These are phyloP conservation scores for Caenorhabditis zanzibari DNA, from an alignment of 2,888 invertebrate genomes.

Conservation along the genomic window DNA sequence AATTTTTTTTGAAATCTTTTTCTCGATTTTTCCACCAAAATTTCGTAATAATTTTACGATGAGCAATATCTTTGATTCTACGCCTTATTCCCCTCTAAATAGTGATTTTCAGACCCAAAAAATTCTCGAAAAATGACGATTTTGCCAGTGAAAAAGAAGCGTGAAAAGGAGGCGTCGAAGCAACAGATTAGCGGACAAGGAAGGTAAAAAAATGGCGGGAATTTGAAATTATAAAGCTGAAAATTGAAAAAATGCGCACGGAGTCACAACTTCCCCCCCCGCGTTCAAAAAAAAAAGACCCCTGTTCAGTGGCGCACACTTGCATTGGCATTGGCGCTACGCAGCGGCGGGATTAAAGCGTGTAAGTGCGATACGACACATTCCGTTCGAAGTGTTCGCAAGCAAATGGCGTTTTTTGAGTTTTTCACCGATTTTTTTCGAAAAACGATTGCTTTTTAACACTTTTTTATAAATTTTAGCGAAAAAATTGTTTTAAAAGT, in stretches of 20 bases:
- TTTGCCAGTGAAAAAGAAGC: slow-evolving; percentile 61
- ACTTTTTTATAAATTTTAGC: neutral
- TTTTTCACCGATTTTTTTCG: neutral
- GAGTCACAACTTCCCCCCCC: too few species aligned
- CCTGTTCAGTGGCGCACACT: too few species aligned
- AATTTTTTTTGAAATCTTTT: neutral
- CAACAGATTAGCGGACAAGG: neutral
- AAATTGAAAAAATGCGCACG: neutral
- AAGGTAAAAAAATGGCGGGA: neutral
- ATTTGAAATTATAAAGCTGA: too few species aligned
- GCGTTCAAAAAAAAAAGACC: too few species aligned
- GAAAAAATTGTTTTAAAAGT: neutral
- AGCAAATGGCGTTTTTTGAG: too few species aligned
- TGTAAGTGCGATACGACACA: too few species aligned
- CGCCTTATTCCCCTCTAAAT: neutral
- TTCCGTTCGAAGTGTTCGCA: too few species aligned
- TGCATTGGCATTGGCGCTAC: too few species aligned
- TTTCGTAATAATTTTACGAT: slow-evolving; percentile 11
- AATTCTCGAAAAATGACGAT: slow-evolving; percentile 23
- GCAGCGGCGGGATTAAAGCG: too few species aligned
- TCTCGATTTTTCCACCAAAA: neutral
- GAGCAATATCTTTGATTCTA: neutral
- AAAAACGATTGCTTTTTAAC: neutral
- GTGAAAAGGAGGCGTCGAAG: slow-evolving; percentile 35
- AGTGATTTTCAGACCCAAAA: neutral